These are phyloP conservation scores for Stenichneumon culpator DNA, from an alignment of 2,888 invertebrate species.

Conservation along the genomic window DNA sequence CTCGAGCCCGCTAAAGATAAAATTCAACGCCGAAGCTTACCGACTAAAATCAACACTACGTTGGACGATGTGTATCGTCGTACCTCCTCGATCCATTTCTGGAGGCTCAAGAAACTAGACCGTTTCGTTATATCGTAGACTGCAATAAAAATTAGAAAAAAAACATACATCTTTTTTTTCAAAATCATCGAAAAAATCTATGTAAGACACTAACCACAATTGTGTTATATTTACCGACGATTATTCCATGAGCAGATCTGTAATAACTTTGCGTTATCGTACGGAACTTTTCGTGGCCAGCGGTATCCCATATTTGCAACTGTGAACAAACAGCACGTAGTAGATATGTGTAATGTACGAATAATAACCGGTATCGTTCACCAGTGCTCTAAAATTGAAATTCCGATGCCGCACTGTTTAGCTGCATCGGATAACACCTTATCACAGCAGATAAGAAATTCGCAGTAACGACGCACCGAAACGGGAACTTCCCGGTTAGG, in stretches of 20 bases:
- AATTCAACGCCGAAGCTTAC: constrained; percentile 84
- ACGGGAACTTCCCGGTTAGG: too few relatives aligned
- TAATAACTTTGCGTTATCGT: constrained; percentile 99
- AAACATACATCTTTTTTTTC: constrained; percentile 52
- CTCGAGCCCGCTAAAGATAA: too few relatives aligned
- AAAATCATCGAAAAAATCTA: constrained; percentile 23
- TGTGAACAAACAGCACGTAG: constrained; percentile 82
- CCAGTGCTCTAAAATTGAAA: not conserved
- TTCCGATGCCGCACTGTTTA: not conserved
- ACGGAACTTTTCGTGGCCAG: constrained; percentile 97
- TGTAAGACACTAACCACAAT: constrained; percentile 52
- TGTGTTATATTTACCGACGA: constrained; percentile 89
- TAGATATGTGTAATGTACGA: not conserved
- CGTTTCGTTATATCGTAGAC: constrained; percentile 98
- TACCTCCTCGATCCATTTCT: constrained; percentile 98
- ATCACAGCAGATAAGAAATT: not conserved
- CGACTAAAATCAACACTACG: constrained; percentile 95
- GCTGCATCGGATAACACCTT: not conserved
- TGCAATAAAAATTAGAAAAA: constrained; percentile 82
- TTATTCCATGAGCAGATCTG: constrained; percentile 98
- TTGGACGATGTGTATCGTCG: constrained; percentile 96
- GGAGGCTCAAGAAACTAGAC: constrained; percentile 95
- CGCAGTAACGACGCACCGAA: too few relatives aligned
- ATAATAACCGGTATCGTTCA: not conserved
- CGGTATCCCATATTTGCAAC: constrained; percentile 99